These are phyloP conservation scores for Mesorhabditis spiculigera DNA, from an alignment of 2,888 invertebrate genomes.

Conservation along the genomic window DNA sequence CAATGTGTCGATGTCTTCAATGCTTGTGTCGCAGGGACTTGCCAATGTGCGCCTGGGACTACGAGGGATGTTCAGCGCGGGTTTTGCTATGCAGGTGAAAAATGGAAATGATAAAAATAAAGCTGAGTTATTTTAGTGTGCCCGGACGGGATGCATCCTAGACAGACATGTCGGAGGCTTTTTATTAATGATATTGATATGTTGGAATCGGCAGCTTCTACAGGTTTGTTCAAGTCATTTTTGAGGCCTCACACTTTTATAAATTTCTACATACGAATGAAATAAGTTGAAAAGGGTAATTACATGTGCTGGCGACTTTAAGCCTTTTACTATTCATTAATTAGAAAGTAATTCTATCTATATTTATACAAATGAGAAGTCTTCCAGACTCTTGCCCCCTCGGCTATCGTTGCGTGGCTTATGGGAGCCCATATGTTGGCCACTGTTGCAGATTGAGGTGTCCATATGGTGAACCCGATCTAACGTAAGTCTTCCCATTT, in stretches of 20 bases:
- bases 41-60: constrained; percentile 56
- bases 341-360: no score
- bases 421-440: constrained; percentile 58
- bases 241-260: no score
- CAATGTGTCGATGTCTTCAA: constrained; percentile 57
- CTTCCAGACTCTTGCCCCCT: constrained; percentile 30
- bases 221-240: constrained; percentile 29
- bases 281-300: no score
- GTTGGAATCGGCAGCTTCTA: constrained; percentile 54
- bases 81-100: constrained; percentile 49
- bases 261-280: no score
- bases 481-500: constrained; percentile 29
- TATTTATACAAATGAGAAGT: not conserved
- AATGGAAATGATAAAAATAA: not conserved
- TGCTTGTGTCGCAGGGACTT: constrained; percentile 49
- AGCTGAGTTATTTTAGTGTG: constrained; percentile 38
- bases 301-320: no score
- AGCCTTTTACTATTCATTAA: no score
- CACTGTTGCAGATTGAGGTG: constrained; percentile 58
- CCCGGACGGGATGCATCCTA: constrained; percentile 56
- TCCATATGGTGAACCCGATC: constrained; percentile 57
- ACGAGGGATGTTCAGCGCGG: constrained; percentile 45
- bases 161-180: constrained; percentile 55
- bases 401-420: constrained; percentile 53
- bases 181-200: constrained; percentile 57